phyloP scores from a whole-genome alignment of 2,888 invertebrate species.

The Eupithecia abbreviata region DNA sequence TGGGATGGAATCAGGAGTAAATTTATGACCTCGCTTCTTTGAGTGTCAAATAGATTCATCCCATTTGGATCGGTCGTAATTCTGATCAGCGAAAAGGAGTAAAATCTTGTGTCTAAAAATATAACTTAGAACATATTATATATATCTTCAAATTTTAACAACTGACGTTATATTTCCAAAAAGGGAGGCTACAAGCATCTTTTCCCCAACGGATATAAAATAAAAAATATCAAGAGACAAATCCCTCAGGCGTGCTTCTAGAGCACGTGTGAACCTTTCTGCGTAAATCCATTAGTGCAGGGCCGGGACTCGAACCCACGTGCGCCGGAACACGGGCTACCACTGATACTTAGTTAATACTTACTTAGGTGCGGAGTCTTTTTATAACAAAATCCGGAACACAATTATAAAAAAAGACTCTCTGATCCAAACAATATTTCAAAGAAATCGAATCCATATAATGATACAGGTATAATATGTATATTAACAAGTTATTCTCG shows the following conservation, averaged over 20 bases:
- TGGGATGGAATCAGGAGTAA: background rate
- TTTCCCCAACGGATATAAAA: background rate
- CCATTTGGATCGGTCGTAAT: background rate
- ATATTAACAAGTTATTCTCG: too few relatives aligned
- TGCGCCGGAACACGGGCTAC: background rate
- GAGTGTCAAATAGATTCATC: background rate
- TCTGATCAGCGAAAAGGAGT: background rate
- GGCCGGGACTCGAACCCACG: constrained; percentile 6
- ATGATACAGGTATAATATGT: too few relatives aligned
- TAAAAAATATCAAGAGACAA: background rate
- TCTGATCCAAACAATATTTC: too few relatives aligned
- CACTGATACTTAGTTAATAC: background rate
- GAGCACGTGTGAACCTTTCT: constrained; percentile 7
- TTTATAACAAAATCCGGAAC: too few relatives aligned
- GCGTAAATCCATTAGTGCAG: constrained; percentile 1
- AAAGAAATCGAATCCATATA: too few relatives aligned
- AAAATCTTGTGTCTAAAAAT: background rate
- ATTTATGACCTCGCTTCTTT: background rate
- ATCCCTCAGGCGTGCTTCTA: background rate
- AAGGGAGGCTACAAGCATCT: background rate
- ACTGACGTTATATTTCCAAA: background rate
- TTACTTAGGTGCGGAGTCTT: background rate
- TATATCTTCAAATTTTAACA: background rate
- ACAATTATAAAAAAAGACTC: too few relatives aligned
- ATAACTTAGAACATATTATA: background rate